Evolutionary conservation across 2,113 vertebrate species (phyloP).

Genomic region (Gambusia affinis): DNA sequence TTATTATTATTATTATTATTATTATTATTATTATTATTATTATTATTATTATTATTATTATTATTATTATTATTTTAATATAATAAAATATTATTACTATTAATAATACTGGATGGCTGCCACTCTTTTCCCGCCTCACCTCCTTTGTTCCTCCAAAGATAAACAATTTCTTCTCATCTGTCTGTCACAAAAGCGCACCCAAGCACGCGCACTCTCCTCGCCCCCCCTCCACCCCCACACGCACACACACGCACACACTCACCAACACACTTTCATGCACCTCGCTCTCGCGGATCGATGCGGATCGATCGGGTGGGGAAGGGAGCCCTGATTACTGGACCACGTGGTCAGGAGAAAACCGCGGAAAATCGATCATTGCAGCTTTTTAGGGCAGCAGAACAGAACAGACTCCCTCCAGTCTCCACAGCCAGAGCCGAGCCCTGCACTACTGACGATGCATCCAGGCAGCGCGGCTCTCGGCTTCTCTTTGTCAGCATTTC

Average conservation of each 20-base stretch:
- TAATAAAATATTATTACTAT: too few relatives aligned
- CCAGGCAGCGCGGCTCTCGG: constrained; percentile 55
- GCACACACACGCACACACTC: constrained; percentile 35
- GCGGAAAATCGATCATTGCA: constrained; percentile 87
- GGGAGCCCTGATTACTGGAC: constrained; percentile 87
- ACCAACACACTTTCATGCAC: constrained; percentile 57
- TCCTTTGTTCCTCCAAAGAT: constrained; percentile 71
- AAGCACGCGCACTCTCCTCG: constrained; percentile 35
- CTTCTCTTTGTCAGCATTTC: constrained; percentile 63
- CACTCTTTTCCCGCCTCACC: constrained; percentile 44
- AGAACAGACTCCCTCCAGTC: constrained; percentile 78
- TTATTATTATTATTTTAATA: neutral
- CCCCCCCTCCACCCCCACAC: neutral
- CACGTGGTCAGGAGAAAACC: constrained; percentile 85
- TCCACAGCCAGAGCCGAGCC: constrained; percentile 64
- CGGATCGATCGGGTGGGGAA: constrained; percentile 83
- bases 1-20: neutral
- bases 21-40: neutral
- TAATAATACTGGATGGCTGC: constrained; percentile 27
- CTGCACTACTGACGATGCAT: constrained; percentile 57
- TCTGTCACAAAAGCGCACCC: constrained; percentile 71
- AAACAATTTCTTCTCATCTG: constrained; percentile 74
- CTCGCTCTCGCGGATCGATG: constrained; percentile 78
- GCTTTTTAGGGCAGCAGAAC: constrained; percentile 85
- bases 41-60: neutral